These are phyloP conservation scores for Heliconius hewitsoni DNA, from an alignment of 1,140 invertebrate species.

Conservation along the genomic window DNA sequence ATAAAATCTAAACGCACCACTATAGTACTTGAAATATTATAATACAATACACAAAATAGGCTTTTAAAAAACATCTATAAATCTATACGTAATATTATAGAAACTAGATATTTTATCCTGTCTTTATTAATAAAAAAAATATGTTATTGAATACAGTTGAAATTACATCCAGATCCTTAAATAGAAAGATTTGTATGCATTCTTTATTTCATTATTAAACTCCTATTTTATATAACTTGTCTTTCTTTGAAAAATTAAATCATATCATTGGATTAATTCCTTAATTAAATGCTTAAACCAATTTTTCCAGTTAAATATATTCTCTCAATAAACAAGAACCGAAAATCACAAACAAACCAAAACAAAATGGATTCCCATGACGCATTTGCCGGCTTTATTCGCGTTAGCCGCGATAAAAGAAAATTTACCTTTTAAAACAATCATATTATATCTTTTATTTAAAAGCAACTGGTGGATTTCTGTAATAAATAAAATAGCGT, in stretches of 20 bases:
- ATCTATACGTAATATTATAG: too few relatives aligned
- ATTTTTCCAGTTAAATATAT: background rate
- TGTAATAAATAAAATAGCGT: too few relatives aligned
- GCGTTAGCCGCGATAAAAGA: conserved; percentile 2
- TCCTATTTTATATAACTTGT: background rate
- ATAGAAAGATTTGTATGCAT: too few relatives aligned
- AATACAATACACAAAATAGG: too few relatives aligned
- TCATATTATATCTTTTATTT: background rate
- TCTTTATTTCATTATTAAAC: too few relatives aligned
- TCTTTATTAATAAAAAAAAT: too few relatives aligned
- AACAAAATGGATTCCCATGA: conserved; percentile 3
- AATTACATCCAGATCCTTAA: too few relatives aligned
- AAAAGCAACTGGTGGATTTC: background rate
- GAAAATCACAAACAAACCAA: background rate
- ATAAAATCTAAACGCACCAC: too few relatives aligned
- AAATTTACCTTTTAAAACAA: background rate
- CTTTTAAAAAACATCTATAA: too few relatives aligned
- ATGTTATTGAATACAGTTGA: too few relatives aligned
- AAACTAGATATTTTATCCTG: too few relatives aligned
- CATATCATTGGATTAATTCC: background rate
- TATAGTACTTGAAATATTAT: too few relatives aligned
- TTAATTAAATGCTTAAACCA: background rate
- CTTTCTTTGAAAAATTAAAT: background rate
- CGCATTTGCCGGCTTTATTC: background rate
- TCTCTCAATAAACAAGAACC: background rate